Base-by-base conservation (phyloP, 2,113 vertebrate genomes). In the Perognathus longimembris region DNA sequence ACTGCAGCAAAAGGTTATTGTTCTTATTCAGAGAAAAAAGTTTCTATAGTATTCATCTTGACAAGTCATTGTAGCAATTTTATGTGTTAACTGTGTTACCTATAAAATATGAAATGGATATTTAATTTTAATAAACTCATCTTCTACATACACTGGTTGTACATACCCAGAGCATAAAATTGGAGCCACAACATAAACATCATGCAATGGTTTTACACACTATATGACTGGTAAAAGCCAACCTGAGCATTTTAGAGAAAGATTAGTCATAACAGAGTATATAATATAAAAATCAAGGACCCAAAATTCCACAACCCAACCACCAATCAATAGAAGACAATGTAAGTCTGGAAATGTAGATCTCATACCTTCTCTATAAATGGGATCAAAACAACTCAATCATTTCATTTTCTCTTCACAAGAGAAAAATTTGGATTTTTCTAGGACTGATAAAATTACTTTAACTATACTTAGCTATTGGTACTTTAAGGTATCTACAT, bases 401-500 rank as follows among this genome's bases (percentile, higher is more conserved):
- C 64, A 66, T 89, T 88, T 93, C 89, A 83, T 87, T 76, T 84
- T 57, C 20, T 26, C 59, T 75, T 32, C 28, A 82, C 18, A n/a
- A 66, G 61, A 91, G 61, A 80, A 38, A 70, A 91, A 45, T 50
- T 63, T 71, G 20, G 61, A 90, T 83, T 79, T 34, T 74, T 73
- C 73, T 54, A 12, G 85, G 91, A 88, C 45, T 85, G 71, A 69
- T 24, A 89, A 82, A 86, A 34, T 87, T 63, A 66, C 28, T 79
- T 96, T 64, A 67, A 30, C 57, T 89, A 42, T n/a, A 85, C 77
- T 95, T 97, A 94, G 82, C 28, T 89, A 24, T 59, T 59, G 80
- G 77, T 2, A 67, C 50, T 78, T 67, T 61, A 69, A 61, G 34
- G 38, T n/a, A 90, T 74, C 89, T 73, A 90, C 83, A 94, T 81